Conservation (phyloP, 2,888 invertebrate species). For the Shargacucullia verbasci region DNA sequence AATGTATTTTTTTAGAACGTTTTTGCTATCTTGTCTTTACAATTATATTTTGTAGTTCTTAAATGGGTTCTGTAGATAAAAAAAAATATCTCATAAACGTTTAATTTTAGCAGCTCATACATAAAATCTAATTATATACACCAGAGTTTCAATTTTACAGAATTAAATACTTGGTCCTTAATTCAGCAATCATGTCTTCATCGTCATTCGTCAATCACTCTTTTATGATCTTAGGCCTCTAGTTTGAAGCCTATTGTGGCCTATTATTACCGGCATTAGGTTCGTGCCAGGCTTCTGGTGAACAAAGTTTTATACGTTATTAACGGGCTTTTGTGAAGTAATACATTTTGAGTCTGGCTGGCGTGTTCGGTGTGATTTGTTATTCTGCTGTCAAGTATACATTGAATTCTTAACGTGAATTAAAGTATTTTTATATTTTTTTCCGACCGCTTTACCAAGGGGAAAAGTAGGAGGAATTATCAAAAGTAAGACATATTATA, state of each 20-base stretch:
- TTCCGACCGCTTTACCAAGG: too few species aligned
- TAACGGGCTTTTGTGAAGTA: slow-evolving; percentile 8
- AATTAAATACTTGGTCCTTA: too few species aligned
- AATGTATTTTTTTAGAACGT: too few species aligned
- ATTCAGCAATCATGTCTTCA: background rate
- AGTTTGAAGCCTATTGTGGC: slow-evolving; percentile 6
- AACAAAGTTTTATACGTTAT: slow-evolving; percentile 18
- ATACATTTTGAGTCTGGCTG: slow-evolving; percentile 4
- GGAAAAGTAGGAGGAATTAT: too few species aligned
- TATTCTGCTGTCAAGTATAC: background rate
- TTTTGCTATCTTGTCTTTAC: too few species aligned
- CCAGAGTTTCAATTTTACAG: too few species aligned
- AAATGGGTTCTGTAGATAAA: too few species aligned
- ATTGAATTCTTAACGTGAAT: background rate
- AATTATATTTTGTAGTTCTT: too few species aligned
- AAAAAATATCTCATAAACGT: too few species aligned
- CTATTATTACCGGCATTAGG: slow-evolving; percentile 14
- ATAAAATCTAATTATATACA: too few species aligned
- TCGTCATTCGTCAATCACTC: background rate
- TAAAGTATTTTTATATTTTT: background rate
- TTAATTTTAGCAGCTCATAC: too few species aligned
- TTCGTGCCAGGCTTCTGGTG: slow-evolving; percentile 10
- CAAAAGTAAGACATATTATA: too few species aligned
- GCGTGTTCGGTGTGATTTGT: background rate
- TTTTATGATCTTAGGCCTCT: slow-evolving; percentile 2